Conservation (phyloP, 2,888 invertebrate species). For the Tridacna gigas region DNA sequence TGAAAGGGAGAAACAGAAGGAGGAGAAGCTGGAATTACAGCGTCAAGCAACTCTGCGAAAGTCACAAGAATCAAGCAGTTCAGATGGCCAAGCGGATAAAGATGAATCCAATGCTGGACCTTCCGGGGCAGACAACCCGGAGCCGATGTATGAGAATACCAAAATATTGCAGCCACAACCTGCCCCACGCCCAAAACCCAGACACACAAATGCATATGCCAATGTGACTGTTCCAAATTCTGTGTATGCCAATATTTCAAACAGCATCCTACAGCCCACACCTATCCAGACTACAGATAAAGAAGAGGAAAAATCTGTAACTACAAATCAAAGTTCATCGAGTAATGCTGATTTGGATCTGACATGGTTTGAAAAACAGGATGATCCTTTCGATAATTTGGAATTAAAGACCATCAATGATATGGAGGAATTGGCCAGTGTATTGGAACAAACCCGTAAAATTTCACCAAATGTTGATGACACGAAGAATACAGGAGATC, state of each 20-base stretch:
- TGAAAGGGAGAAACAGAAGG: slow-evolving; percentile 71
- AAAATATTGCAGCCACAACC: slow-evolving; percentile 27
- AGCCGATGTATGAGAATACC: slow-evolving; percentile 55
- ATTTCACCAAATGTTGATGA: slow-evolving; percentile 21
- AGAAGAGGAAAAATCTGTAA: neutral
- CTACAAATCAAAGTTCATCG: neutral
- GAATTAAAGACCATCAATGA: slow-evolving; percentile 79
- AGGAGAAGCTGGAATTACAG: slow-evolving; percentile 54
- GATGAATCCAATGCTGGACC: slow-evolving; percentile 44
- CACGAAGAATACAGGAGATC: neutral
- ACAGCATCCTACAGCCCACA: slow-evolving; percentile 73
- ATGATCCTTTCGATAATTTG: slow-evolving; percentile 79
- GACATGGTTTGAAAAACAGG: slow-evolving; percentile 77
- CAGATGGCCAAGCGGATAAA: slow-evolving; percentile 15
- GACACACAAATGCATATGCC: slow-evolving; percentile 32
- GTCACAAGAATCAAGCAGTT: slow-evolving; percentile 23
- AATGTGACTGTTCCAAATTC: slow-evolving; percentile 62
- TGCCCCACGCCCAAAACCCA: slow-evolving; percentile 37
- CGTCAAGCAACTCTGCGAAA: slow-evolving; percentile 34
- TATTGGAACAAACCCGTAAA: slow-evolving; percentile 59
- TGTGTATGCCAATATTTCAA: slow-evolving; percentile 63
- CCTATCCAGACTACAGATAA: slow-evolving; percentile 50
- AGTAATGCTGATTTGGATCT: slow-evolving; percentile 69
- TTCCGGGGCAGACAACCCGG: slow-evolving; percentile 26
- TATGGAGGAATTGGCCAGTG: slow-evolving; percentile 76